phyloP scores from a whole-genome alignment of 2,113 vertebrate species.

The Xenopus laevis region DNA sequence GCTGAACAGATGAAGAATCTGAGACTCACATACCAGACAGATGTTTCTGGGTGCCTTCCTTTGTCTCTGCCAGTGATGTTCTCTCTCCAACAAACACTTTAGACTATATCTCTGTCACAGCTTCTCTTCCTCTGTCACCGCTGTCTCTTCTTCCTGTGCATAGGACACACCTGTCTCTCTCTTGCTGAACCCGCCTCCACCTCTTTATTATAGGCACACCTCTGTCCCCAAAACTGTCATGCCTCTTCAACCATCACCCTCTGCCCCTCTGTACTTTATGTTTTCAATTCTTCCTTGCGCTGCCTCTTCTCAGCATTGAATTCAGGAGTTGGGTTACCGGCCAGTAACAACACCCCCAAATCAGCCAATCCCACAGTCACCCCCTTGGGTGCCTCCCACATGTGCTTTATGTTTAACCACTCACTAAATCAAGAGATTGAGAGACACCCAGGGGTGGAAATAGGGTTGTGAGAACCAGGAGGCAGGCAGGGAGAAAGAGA shows the following conservation, averaged over 20 bases:
- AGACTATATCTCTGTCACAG: conserved; percentile 33
- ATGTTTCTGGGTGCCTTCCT: conserved; percentile 11
- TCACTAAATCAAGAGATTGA: conserved; percentile 4
- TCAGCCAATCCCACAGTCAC: background rate
- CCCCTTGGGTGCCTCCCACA: conserved; percentile 25
- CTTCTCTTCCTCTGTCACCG: conserved; percentile 44
- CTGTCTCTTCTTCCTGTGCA: conserved; percentile 24
- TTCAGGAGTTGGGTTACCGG: conserved; percentile 6
- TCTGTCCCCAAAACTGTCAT: conserved; percentile 20
- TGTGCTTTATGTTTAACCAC: conserved; percentile 34
- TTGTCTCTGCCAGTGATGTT: no score
- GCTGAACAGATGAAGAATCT: background rate
- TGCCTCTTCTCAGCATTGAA: background rate
- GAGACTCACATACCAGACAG: conserved; percentile 21
- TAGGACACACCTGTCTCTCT: conserved; percentile 46
- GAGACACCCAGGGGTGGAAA: background rate
- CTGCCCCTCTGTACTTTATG: no score
- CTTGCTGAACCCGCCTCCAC: conserved; percentile 2
- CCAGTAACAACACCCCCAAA: conserved; percentile 4
- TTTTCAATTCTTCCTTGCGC: background rate
- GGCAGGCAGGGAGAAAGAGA: background rate
- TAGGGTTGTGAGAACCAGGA: background rate
- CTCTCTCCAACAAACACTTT: conserved; percentile 27
- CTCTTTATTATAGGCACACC: conserved; percentile 18
- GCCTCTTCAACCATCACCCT: no score